These are phyloP conservation scores for Dendrolimus houi DNA, from an alignment of 2,888 invertebrate species.

Conservation along the genomic window DNA sequence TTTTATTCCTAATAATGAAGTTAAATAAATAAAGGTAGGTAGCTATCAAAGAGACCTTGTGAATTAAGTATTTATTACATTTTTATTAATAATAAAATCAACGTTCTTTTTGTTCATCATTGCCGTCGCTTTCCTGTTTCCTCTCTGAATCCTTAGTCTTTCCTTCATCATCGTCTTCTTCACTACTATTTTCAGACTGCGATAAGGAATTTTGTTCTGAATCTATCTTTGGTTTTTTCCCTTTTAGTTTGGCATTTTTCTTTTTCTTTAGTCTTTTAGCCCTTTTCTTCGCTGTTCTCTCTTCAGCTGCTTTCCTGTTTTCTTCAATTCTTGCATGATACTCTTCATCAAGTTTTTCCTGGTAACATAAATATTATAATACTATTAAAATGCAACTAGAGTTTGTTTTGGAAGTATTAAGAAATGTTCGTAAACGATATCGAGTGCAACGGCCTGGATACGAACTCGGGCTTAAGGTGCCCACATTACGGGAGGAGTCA, in stretches of 20 bases:
- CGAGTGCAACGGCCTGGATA: no score
- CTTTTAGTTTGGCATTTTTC: conserved; percentile 51
- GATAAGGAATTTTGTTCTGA: conserved; percentile 31
- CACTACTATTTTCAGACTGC: conserved; percentile 46
- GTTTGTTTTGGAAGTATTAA: no score
- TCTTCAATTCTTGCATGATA: conserved; percentile 88
- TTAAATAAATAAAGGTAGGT: background rate
- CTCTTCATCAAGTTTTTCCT: conserved; percentile 90
- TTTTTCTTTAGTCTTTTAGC: conserved; percentile 91
- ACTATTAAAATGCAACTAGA: no score
- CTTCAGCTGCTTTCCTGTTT: conserved; percentile 83
- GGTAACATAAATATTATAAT: conserved; percentile 19
- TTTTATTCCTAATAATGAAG: no score
- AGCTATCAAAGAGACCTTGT: background rate
- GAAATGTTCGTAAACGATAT: no score
- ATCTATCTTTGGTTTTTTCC: conserved; percentile 52
- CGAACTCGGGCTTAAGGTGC: no score
- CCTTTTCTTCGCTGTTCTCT: conserved; percentile 92
- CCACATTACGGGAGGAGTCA: no score
- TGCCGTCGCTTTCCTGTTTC: conserved; percentile 18
- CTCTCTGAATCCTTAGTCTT: conserved; percentile 13
- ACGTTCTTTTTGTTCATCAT: conserved; percentile 17
- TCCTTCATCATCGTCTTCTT: conserved; percentile 26
- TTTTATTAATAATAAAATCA: background rate
- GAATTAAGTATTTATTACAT: no score